Evolutionary conservation across 2,113 vertebrate species (phyloP), one percentile per base, ranked within the genome.

Genomic region (Tenebrosternarchus preto): DNA sequence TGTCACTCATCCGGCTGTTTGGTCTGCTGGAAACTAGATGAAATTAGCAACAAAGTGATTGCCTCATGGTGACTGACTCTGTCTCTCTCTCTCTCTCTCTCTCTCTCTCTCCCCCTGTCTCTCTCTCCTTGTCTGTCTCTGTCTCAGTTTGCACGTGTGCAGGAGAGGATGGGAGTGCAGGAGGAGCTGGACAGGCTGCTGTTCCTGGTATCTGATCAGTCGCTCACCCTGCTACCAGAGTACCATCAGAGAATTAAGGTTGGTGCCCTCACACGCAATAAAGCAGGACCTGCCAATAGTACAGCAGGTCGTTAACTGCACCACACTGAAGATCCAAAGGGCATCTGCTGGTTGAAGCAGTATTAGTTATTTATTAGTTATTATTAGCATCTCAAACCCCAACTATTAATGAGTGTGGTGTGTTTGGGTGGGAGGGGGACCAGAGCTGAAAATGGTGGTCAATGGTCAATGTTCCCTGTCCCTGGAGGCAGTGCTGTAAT

Each of bases 201-300:
- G 36, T 97, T 93, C 91, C 91, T 97, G 29, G 89, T 95, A 55
- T 97, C 95, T 0, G 96, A 97, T 83, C 93, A 96, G 90, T 95
- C 94, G 0, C 87, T 97, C 82, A 89, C 93, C 70, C 94, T 97
- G 76, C 91, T 97, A 68, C 95, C 95, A 0, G 95, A 97, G 82
- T 97, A 97, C 76, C 92, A 95, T 84, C 95, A 97, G 88, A 94
- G 96, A n/a, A 93, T 96, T 22, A 90, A 96, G 93, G 96, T 97
- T 59, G 69, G 89, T 67, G 27, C 24, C 63, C n/a, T 31, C 25
- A 46, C 19, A 36, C 9, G 25, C 2, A 29, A 2, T 31, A 9
- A 61, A 46, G 29, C 16, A 61, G 11, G 0, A 71, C 31, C 6
- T 8, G 12, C 11, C 1, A 9, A 1, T 12, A 2, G 43, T 15